These are phyloP conservation scores for Macrostomum lignano DNA, from an alignment of 1,140 invertebrate genomes.

Conservation along the genomic window DNA sequence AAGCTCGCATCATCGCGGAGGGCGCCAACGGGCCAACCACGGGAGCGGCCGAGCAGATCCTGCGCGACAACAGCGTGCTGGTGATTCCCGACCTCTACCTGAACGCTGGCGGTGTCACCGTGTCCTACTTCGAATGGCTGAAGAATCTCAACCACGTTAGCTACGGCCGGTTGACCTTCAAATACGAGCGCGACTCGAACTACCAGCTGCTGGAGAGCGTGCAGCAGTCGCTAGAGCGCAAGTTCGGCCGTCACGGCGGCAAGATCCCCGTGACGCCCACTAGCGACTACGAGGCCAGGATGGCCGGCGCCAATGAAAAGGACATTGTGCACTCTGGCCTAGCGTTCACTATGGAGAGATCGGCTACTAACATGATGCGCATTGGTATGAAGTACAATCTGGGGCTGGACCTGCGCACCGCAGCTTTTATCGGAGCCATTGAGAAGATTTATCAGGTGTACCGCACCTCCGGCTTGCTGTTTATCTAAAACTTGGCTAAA, in stretches of 20 bases:
- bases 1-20: slow-evolving; percentile 84
- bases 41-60: slow-evolving; percentile 73
- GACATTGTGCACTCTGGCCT: slow-evolving; percentile 97
- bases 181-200: slow-evolving; percentile 93
- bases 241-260: too few species aligned
- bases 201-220: slow-evolving; percentile 86
- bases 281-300: slow-evolving; percentile 71
- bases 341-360: slow-evolving; percentile 95
- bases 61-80: slow-evolving; percentile 68
- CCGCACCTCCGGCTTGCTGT: slow-evolving; percentile 1
- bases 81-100: slow-evolving; percentile 56
- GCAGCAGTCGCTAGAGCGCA: slow-evolving; percentile 80
- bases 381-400: slow-evolving; percentile 84
- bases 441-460: slow-evolving; percentile 54
- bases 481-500: too few species aligned
- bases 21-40: slow-evolving; percentile 95
- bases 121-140: slow-evolving; percentile 98
- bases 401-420: slow-evolving; percentile 79
- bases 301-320: slow-evolving; percentile 87
- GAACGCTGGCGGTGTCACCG: slow-evolving; percentile 94
- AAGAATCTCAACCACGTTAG: slow-evolving; percentile 98
- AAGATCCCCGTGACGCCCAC: slow-evolving; percentile 68
- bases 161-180: slow-evolving; percentile 88
- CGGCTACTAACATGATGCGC: slow-evolving; percentile 72
- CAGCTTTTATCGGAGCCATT: slow-evolving; percentile 87